Base-by-base conservation (phyloP, 1,140 invertebrate genomes). In the Sarcophaga bullata region DNA sequence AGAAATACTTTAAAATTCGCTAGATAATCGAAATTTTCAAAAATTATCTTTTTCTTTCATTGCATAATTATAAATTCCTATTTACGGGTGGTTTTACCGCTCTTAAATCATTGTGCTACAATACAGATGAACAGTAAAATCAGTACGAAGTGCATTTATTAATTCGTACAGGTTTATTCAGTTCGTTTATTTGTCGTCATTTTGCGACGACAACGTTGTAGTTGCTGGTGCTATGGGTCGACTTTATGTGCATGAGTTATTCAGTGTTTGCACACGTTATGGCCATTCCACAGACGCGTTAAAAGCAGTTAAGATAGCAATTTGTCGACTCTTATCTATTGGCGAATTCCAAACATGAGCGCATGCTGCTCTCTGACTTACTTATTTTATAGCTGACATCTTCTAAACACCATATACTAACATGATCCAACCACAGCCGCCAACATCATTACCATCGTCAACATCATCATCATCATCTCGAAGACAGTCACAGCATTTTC, bases 261-360 rank as follows among this genome's bases (percentile, higher is more conserved):
- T 78, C 11, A 6, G 6, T 78, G 9, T 50, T 19, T 50, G 75
- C 8, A 25, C 47, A 49, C 48, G 46, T 76, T 78, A 50, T 37
- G 75, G 48, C 17, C 19, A 68, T 68, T 68, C 62, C 19, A 19
- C 10, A 68, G 62, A 78, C 75, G 75, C 75, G 75, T 78, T 78
- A 78, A 78, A 78, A 78, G 75, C 75, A 78, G 75, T 78, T 78
- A 78, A 78, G 75, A 78, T 78, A 78, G 75, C 75, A 78, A 78
- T 78, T 78, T 78, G 75, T 78, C 75, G 75, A 78, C 75, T 78
- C 75, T 78, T 78, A 78, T 78, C 75, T 37, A 37, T 37, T 78
- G 15, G 75, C 48, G 75, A 78, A 78, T 78, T 78, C 75, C 75
- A 78, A 78, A 78, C 75, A 78, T 78, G 75, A 48, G 75, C 75